Percentiles rank a stretch among this genome's conserved stretches.
These are phyloP conservation scores for Sebastes nivosus DNA, from an alignment of 2,797 vertebrate genomes.

Conservation along the genomic window DNA sequence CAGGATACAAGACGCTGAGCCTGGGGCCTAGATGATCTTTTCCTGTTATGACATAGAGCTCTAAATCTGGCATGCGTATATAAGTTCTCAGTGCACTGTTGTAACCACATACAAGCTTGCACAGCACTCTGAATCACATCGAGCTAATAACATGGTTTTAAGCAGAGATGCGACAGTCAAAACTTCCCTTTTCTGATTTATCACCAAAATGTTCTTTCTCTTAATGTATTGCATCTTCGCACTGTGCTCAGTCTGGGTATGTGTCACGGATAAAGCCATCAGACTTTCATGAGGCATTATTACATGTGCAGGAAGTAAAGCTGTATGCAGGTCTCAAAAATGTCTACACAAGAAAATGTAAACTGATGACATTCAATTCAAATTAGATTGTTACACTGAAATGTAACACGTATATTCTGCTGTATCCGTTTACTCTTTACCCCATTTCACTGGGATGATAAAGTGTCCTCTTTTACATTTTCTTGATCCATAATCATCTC, in stretches of 20 bases:
- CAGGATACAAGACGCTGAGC: conserved; percentile 21
- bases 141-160: conserved; percentile 3
- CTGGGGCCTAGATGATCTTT: conserved; percentile 52
- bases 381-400: neutral
- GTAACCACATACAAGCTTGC: conserved; percentile 51
- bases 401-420: neutral
- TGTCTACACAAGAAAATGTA: neutral
- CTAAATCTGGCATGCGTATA: conserved; percentile 55
- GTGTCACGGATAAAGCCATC: neutral
- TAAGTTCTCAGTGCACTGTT: conserved; percentile 26
- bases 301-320: neutral
- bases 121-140: conserved; percentile 47
- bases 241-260: neutral
- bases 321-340: neutral
- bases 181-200: conserved; percentile 10
- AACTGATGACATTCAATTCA: neutral
- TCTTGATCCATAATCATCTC: conserved; percentile 16
- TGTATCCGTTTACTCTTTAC: neutral
- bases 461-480: neutral
- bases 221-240: neutral
- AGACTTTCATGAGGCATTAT: neutral
- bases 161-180: neutral
- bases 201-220: neutral
- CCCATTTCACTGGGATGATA: neutral
- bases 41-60: conserved; percentile 74